A percentile compares a stretch with the other conserved stretches of the same genome.
phyloP scores from a whole-genome alignment of 2,888 invertebrate genomes.

The Apamea epomidion region DNA sequence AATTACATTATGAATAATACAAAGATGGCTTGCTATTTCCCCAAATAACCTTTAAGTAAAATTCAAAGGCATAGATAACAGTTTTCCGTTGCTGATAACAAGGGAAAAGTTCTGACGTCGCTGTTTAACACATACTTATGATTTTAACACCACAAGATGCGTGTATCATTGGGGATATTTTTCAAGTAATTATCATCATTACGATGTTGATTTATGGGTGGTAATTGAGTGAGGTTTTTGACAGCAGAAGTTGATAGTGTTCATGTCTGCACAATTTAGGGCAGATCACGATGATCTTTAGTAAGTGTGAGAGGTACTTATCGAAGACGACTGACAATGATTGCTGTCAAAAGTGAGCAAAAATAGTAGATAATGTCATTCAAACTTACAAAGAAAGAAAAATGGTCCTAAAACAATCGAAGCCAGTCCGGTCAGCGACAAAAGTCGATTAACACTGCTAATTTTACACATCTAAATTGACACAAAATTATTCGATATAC shows the following conservation, averaged over 20 bases:
- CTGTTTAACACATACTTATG: slow-evolving; percentile 47
- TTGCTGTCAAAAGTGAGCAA: background rate
- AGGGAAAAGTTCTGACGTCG: slow-evolving; percentile 35
- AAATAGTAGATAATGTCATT: background rate
- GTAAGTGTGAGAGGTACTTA: background rate
- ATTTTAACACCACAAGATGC: slow-evolving; percentile 42
- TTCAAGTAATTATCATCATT: slow-evolving; percentile 36
- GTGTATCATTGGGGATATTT: slow-evolving; percentile 9
- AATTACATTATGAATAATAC: background rate
- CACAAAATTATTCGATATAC: background rate
- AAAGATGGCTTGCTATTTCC: background rate
- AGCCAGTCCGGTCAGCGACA: background rate
- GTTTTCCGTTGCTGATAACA: slow-evolving; percentile 25
- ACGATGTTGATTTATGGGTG: slow-evolving; percentile 17
- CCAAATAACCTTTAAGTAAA: slow-evolving; percentile 13
- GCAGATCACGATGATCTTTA: slow-evolving; percentile 17
- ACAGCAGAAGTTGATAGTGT: slow-evolving; percentile 9
- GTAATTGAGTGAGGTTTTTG: slow-evolving; percentile 36
- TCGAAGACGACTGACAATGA: background rate
- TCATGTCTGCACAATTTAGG: slow-evolving; percentile 38
- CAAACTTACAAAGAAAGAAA: background rate
- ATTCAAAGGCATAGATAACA: slow-evolving; percentile 11
- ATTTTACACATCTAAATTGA: background rate
- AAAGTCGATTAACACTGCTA: background rate
- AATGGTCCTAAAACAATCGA: background rate